Conservation (phyloP, 1,140 invertebrate species). For the Neelides sp. region DNA sequence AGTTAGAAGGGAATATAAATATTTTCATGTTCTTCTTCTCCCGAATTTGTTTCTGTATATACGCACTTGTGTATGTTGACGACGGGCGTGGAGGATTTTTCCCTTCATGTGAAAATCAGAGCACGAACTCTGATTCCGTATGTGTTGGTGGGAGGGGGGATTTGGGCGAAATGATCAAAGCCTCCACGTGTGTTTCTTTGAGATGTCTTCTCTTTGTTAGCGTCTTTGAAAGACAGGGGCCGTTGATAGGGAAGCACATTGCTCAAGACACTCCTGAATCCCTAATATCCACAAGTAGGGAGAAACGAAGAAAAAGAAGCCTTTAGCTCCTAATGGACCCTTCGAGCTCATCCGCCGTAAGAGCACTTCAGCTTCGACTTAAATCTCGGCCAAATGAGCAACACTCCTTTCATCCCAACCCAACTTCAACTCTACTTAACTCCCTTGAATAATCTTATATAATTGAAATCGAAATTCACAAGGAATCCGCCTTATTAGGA, state of each 20-base stretch:
- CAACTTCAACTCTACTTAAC: too few relatives aligned
- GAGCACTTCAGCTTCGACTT: too few relatives aligned
- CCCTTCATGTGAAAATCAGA: constrained; percentile 19
- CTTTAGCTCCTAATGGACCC: too few relatives aligned
- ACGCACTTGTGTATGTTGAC: neutral
- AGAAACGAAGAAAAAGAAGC: too few relatives aligned
- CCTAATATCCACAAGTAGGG: constrained; percentile 7
- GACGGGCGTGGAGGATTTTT: neutral
- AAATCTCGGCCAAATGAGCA: too few relatives aligned
- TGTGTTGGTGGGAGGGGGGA: constrained; percentile 2
- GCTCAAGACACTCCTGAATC: constrained; percentile 7
- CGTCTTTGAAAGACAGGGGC: constrained; percentile 9
- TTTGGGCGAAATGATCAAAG: constrained; percentile 15
- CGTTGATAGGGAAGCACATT: neutral
- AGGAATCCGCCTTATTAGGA: too few relatives aligned
- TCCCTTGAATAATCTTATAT: too few relatives aligned
- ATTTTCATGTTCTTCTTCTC: neutral
- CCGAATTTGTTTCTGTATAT: neutral
- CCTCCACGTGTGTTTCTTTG: constrained; percentile 16
- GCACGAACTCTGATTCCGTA: constrained; percentile 28
- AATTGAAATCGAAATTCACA: too few relatives aligned
- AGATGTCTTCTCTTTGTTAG: constrained; percentile 18
- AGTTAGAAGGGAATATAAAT: neutral
- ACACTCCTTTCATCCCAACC: too few relatives aligned
- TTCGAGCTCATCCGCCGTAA: too few relatives aligned